Evolutionary conservation across 2,797 vertebrate species (phyloP).

Genomic region (Leucoraja ocellata): DNA sequence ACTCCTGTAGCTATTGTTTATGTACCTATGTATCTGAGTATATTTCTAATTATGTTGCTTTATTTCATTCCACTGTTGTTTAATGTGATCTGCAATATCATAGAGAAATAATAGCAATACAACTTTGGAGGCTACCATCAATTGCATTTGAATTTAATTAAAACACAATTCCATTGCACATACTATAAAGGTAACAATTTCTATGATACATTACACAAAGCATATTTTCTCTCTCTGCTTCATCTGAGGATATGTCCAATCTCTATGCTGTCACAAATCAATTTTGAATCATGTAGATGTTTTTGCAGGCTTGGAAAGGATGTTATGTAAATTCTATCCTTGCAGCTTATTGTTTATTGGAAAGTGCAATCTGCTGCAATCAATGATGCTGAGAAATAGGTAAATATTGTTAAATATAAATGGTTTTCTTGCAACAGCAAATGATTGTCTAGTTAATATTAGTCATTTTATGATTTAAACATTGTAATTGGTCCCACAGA

Average conservation of each 20-base stretch:
- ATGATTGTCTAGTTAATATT: background rate
- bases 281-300: background rate
- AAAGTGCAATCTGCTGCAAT: background rate
- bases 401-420: background rate
- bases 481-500: background rate
- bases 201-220: background rate
- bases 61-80: background rate
- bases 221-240: background rate
- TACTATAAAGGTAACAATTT: background rate
- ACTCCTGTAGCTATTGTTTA: too few relatives aligned
- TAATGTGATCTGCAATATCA: background rate
- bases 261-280: background rate
- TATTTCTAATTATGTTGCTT: background rate
- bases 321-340: background rate
- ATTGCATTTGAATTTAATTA: background rate
- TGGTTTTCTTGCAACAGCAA: background rate
- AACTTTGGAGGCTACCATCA: background rate
- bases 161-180: background rate
- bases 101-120: background rate
- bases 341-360: background rate
- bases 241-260: background rate
- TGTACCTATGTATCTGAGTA: too few relatives aligned
- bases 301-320: background rate
- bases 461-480: background rate
- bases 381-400: conserved; percentile 12